Conservation (phyloP, 2,888 invertebrate genomes). For the Thera britannica region DNA sequence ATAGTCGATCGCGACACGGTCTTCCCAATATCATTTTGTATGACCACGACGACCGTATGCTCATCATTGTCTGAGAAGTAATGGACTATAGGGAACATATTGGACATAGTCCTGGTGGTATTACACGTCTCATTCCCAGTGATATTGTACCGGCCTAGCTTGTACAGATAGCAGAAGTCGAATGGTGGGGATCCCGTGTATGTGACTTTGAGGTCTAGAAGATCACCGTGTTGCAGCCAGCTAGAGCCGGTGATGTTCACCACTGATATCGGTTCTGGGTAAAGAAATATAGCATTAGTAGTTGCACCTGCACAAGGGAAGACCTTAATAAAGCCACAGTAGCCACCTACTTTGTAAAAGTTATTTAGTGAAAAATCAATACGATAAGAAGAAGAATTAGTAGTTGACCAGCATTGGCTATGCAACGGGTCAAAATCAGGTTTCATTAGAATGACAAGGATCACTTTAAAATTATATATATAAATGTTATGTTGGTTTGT, state of each 20-base stretch:
- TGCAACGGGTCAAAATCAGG: no score
- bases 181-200: slow-evolving; percentile 92
- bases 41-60: slow-evolving; percentile 91
- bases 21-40: slow-evolving; percentile 91
- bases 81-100: slow-evolving; percentile 87
- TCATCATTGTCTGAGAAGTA: slow-evolving; percentile 89
- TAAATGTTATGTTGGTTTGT: no score
- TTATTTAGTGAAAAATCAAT: no score
- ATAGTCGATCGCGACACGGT: slow-evolving; percentile 89
- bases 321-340: no score
- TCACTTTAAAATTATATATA: no score
- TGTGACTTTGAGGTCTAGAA: slow-evolving; percentile 88
- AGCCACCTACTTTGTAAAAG: no score
- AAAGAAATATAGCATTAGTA: slow-evolving; percentile 5
- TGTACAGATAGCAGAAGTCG: slow-evolving; percentile 88
- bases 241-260: slow-evolving; percentile 90
- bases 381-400: no score
- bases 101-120: slow-evolving; percentile 70
- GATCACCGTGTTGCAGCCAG: slow-evolving; percentile 93
- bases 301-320: neutral
- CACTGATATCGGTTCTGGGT: slow-evolving; percentile 88
- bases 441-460: no score
- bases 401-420: no score
- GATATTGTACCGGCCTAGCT: slow-evolving; percentile 87
- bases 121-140: slow-evolving; percentile 92